phyloP scores from a whole-genome alignment of 1,140 invertebrate species.

The Leptopilina clavipes region DNA sequence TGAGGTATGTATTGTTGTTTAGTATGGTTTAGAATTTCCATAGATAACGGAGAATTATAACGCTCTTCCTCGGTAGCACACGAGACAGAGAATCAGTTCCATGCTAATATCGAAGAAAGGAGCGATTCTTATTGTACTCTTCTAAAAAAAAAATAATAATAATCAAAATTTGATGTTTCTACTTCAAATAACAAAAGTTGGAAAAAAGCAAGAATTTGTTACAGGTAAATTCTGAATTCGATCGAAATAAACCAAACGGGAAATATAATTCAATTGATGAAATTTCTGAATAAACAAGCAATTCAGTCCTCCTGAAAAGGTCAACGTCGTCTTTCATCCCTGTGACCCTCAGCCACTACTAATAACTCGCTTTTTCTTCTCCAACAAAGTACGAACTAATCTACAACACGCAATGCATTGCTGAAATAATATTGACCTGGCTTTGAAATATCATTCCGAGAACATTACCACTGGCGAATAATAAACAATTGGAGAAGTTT shows the following conservation, averaged over 20 bases:
- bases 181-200: no score
- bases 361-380: constrained; percentile 67
- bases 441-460: background rate
- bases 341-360: constrained; percentile 52
- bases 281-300: background rate
- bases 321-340: constrained; percentile 32
- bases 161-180: no score
- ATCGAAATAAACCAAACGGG: no score
- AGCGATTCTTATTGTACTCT: background rate
- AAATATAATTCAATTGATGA: no score
- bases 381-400: constrained; percentile 63
- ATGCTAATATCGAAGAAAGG: background rate
- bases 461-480: no score
- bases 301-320: background rate
- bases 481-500: background rate
- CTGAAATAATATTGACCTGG: constrained; percentile 57
- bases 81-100: constrained; percentile 57
- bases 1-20: constrained; percentile 70
- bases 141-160: no score
- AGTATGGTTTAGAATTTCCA: constrained; percentile 71
- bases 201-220: no score
- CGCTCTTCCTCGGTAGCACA: constrained; percentile 55
- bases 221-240: no score
- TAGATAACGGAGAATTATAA: constrained; percentile 73
- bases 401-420: constrained; percentile 53